Evolutionary conservation across 2,888 invertebrate species (phyloP).

Genomic region (Cerastis leucographa): DNA sequence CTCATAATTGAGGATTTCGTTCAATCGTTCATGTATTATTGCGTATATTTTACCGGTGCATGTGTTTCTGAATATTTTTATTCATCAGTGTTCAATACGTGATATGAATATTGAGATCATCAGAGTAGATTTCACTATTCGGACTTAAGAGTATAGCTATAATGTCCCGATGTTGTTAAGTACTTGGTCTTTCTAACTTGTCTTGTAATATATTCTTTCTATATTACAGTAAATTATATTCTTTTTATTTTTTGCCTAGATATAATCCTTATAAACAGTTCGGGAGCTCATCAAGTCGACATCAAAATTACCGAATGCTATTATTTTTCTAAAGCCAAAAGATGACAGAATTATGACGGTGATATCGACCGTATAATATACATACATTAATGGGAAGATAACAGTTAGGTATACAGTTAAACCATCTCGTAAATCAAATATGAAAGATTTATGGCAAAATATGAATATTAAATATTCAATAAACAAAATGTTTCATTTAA

Average conservation of each 20-base stretch:
- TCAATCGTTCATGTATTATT: too few relatives aligned
- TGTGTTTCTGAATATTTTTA: not conserved
- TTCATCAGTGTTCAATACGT: not conserved
- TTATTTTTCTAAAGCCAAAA: constrained; percentile 21
- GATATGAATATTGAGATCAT: not conserved
- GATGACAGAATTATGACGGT: constrained; percentile 28
- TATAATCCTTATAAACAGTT: constrained; percentile 1
- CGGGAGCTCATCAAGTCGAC: constrained; percentile 18
- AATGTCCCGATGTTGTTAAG: not conserved
- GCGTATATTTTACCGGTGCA: not conserved
- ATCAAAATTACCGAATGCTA: constrained; percentile 16
- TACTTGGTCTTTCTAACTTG: not conserved
- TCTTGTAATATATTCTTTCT: too few relatives aligned
- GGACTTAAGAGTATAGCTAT: not conserved
- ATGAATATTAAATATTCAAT: constrained; percentile 3
- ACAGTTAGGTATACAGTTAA: constrained; percentile 16
- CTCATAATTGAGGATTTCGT: not conserved
- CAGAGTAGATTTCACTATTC: not conserved
- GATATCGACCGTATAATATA: constrained; percentile 31
- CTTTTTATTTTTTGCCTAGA: not conserved
- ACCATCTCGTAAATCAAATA: constrained; percentile 22
- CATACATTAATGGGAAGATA: constrained; percentile 22
- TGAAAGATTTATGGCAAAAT: constrained; percentile 27
- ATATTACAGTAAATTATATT: too few relatives aligned
- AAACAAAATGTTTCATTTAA: not conserved